phyloP scores from a whole-genome alignment of 1,140 invertebrate genomes.

The Drosophila truncata region DNA sequence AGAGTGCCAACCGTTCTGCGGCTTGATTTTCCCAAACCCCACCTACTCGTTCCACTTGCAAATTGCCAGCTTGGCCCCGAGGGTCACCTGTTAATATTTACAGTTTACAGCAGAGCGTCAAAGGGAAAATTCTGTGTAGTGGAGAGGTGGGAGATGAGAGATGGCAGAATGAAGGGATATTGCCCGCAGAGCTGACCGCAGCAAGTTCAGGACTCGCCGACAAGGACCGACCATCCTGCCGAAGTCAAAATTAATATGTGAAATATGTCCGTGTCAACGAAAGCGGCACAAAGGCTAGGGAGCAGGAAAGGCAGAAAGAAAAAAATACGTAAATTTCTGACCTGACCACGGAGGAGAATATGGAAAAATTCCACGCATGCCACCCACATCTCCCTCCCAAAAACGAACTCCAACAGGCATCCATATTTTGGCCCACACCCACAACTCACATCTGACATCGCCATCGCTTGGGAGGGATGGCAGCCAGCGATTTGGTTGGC shows the following conservation, averaged over 20 bases:
- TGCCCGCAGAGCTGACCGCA: conserved; percentile 34
- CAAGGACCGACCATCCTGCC: conserved; percentile 7
- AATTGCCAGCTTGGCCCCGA: conserved; percentile 20
- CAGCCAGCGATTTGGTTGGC: conserved; percentile 79
- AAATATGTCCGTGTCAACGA: conserved; percentile 51
- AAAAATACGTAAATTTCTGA: conserved; percentile 5
- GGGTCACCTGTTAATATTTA: conserved; percentile 45
- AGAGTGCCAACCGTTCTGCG: conserved; percentile 1
- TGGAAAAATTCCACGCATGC: conserved; percentile 46
- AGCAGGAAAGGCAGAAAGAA: not conserved
- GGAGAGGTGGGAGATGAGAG: not conserved
- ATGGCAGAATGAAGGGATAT: not conserved
- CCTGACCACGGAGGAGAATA: conserved; percentile 49
- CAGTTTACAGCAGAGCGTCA: conserved; percentile 32
- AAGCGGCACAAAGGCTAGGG: conserved; percentile 10
- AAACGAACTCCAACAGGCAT: not conserved
- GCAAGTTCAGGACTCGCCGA: conserved; percentile 13
- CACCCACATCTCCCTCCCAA: not conserved
- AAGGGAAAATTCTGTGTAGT: conserved; percentile 11
- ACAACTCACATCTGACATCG: not conserved
- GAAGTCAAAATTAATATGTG: conserved; percentile 60
- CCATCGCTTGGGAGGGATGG: conserved; percentile 3
- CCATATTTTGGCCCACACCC: conserved; percentile 17
- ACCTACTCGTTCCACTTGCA: not conserved
- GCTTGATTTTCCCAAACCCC: not conserved